A percentile compares a stretch with the other conserved stretches of the same genome.
phyloP scores from a whole-genome alignment of 64 coral and sea anemone species.

The Orbicella faveolata region DNA sequence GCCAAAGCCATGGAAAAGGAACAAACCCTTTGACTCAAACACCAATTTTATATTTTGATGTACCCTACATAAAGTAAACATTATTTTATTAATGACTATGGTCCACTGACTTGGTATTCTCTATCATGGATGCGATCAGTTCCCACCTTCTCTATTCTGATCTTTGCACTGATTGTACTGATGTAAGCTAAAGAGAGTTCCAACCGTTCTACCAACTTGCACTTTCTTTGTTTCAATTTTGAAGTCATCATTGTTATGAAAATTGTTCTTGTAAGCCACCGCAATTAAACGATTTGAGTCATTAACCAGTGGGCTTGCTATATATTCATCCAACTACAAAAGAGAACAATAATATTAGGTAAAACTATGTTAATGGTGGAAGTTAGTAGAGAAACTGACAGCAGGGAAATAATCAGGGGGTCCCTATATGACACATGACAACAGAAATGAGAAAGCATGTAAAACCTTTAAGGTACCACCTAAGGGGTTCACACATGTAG shows the following conservation, averaged over 20 bases:
- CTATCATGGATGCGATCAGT: neutral
- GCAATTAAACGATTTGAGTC: slow-evolving; percentile 67
- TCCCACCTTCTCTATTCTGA: neutral
- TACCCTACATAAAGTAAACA: too few species aligned
- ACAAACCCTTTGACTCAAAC: too few species aligned
- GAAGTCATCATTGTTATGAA: slow-evolving; percentile 13
- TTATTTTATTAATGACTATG: too few species aligned
- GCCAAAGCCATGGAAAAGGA: too few species aligned
- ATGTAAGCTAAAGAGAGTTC: slow-evolving; percentile 9
- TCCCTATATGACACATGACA: too few species aligned
- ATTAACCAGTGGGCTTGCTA: slow-evolving; percentile 75
- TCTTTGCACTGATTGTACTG: neutral
- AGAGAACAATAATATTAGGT: neutral
- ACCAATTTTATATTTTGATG: too few species aligned
- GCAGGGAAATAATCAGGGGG: too few species aligned
- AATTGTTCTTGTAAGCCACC: slow-evolving; percentile 44
- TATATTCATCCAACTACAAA: slow-evolving; percentile 82
- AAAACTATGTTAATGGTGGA: neutral
- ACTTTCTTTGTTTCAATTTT: slow-evolving; percentile 30
- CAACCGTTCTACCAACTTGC: neutral
- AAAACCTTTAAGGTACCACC: too few species aligned
- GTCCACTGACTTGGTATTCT: neutral
- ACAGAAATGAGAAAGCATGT: too few species aligned
- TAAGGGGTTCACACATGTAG: too few species aligned
- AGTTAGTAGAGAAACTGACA: too few species aligned